Evolutionary conservation across 2,113 vertebrate genomes (phyloP), one percentile per base, ranked within the genome.

Genomic region (Gopherus evgoodei): DNA sequence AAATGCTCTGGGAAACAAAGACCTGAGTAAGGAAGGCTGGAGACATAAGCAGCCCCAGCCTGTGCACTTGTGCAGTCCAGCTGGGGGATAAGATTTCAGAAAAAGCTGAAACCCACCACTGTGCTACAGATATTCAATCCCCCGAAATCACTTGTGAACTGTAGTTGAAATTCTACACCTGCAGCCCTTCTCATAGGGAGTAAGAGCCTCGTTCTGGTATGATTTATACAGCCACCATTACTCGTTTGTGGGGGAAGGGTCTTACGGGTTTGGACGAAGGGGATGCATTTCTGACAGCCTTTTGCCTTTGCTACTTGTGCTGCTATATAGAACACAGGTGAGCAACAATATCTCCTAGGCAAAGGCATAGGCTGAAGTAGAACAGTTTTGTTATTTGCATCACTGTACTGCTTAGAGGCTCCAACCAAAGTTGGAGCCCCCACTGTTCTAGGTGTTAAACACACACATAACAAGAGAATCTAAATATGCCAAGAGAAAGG

Each of bases 1-100:
- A 42, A 47, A 44, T 12, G 12, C 59, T 84, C 82, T 4, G 0
- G 3, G 14, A 93, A 94, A 65, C 35, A 84, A 79, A 81, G 9
- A 25, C 86, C n/a, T 53, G 56, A 47, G 29, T 86, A 14, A 42
- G 29, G 17, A 5, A 11, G 65, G 65, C 65, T 38, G n/a, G 80
- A 81, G 31, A 62, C 56, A 49, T 49, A 62, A 1, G 1, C 19
- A 53, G 29, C 8, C 81, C 53, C 22, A 11, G 10, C 4, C 13
- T n/a, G 25, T 78, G 44, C 17, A 0, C 0, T 90, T 53, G 16
- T 6, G 2, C 0, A 1, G 59, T 76, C 90, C 91, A 31, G 44
- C 44, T 21, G 62, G 52, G 44, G 83, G 92, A 65, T 95, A 96
- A 44, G 84, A 44, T 97, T 96, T 90, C 95, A 89, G 94, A 89